Evolutionary conservation across 2,888 invertebrate species (phyloP).

Genomic region (Pristionchus exspectatus): DNA sequence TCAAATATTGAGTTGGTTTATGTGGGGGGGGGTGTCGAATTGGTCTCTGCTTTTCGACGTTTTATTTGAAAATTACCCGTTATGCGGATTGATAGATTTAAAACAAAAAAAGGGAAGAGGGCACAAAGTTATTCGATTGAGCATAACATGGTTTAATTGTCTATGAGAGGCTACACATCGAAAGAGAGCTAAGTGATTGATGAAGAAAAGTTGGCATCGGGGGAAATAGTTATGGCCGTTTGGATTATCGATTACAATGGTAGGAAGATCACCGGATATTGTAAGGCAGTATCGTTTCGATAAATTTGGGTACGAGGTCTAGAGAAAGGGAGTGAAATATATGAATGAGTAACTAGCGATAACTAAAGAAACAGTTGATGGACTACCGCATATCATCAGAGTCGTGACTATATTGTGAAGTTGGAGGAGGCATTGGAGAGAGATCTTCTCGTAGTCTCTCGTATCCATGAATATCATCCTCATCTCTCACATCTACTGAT

Average conservation of each 20-base stretch:
- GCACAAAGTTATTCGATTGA: not conserved
- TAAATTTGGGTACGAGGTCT: conserved; percentile 9
- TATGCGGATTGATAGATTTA: conserved; percentile 26
- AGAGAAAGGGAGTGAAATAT: not conserved
- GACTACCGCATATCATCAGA: conserved; percentile 27
- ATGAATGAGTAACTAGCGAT: not conserved
- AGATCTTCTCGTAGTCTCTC: conserved; percentile 73
- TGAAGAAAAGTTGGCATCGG: conserved; percentile 27
- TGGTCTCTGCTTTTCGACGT: not conserved
- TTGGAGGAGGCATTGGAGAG: conserved; percentile 67
- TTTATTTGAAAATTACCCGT: not conserved
- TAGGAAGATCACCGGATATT: not conserved
- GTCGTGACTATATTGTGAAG: conserved; percentile 11
- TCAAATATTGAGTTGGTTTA: conserved; percentile 29
- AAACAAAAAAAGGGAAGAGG: not conserved
- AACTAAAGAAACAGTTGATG: conserved; percentile 11
- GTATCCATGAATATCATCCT: conserved; percentile 68
- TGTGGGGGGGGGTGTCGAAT: not conserved
- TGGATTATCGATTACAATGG: conserved; percentile 9
- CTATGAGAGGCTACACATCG: conserved; percentile 21
- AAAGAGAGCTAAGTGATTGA: not conserved
- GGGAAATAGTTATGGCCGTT: conserved; percentile 18
- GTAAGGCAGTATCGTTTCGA: conserved; percentile 32
- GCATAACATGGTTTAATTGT: not conserved
- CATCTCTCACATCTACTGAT: conserved; percentile 56